Evolutionary conservation across 2,113 vertebrate species (phyloP), one percentile per base, ranked within the genome.

Genomic region (Antigone vipio): DNA sequence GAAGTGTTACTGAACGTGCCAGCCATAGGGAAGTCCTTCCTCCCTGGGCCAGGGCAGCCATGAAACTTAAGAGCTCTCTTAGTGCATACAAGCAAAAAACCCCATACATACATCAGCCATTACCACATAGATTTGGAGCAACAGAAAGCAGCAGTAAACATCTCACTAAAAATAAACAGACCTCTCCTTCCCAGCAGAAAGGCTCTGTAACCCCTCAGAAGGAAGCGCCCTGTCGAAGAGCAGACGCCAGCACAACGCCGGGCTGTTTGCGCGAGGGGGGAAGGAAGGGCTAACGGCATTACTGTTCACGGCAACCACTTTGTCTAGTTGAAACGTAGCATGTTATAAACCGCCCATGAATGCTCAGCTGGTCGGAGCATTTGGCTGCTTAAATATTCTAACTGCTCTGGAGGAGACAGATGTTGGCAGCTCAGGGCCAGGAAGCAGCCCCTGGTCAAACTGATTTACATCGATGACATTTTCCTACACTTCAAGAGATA

Each of bases 11-110:
- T 1, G 1, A 53, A 22, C 1, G 5, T 38, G 17, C 22, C n/a
- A 50, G 6, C 49, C 67, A 26, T 0, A 0, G 6, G 60, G 20
- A 27, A 9, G 40, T 56, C 14, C 44, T 68, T 72, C 5, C 6
- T 40, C 17, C 19, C 20, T 0, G 0, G 0, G 56, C 15, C 56
- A 71, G 64, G 15, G 42, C 8, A 75, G 67, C 52, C n/a, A 24
- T 0, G 0, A 74, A 69, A 60, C 38, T 38, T 67, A 38, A 11
- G 40, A 58, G 21, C 26, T 80, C 21, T 62, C 63, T 47, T 7
- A 23, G 24, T 6, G 22, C 45, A 35, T 9, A 7, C 14, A 40
- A 35, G 34, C 47, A 78, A 92, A 53, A 52, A 8, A 26, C 50
- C 12, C 26, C 45, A 52, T 18, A 10, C 0, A 5, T 14, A 20